Conservation (phyloP, 2,888 invertebrate species). For the Choreutis nemorana region DNA sequence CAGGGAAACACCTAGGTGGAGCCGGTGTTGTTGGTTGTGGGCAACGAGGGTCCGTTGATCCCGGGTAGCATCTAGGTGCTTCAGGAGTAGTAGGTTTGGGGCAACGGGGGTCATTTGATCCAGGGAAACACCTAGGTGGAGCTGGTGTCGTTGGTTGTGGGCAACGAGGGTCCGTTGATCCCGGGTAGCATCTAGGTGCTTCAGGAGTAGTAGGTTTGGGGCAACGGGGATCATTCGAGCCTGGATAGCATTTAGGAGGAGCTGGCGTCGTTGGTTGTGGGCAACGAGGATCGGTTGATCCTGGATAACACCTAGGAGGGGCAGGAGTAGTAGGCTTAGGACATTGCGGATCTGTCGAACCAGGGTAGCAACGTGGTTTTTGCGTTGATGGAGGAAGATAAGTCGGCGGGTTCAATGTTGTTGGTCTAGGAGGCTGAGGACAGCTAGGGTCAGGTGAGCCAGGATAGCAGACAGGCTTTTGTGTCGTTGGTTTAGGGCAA, state of each 20-base stretch:
- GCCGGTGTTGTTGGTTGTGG: slow-evolving; percentile 18
- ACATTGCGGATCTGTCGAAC: slow-evolving; percentile 22
- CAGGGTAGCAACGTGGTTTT: slow-evolving; percentile 25
- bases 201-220: slow-evolving; percentile 17
- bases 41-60: slow-evolving; percentile 18
- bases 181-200: slow-evolving; percentile 8
- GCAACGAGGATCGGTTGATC: slow-evolving; percentile 11
- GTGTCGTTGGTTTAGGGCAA: slow-evolving; percentile 22
- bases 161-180: slow-evolving; percentile 2
- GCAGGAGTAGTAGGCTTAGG: slow-evolving; percentile 16
- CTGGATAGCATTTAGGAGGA: slow-evolving; percentile 7
- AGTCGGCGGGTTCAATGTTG: slow-evolving; percentile 21
- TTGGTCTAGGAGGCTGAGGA: slow-evolving; percentile 24
- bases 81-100: slow-evolving; percentile 18
- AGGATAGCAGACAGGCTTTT: slow-evolving; percentile 18
- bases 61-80: slow-evolving; percentile 15
- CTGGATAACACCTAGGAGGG: slow-evolving; percentile 18
- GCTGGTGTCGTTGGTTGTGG: slow-evolving; percentile 15
- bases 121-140: slow-evolving; percentile 21
- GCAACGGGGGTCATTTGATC: slow-evolving; percentile 18
- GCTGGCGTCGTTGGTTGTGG: slow-evolving; percentile 18
- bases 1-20: slow-evolving; percentile 18
- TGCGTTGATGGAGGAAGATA: slow-evolving; percentile 19
- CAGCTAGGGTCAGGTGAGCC: slow-evolving; percentile 34
- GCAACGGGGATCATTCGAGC: slow-evolving; percentile 13